phyloP scores from a whole-genome alignment of 2,888 invertebrate genomes.

The Caenorhabditis sp. region DNA sequence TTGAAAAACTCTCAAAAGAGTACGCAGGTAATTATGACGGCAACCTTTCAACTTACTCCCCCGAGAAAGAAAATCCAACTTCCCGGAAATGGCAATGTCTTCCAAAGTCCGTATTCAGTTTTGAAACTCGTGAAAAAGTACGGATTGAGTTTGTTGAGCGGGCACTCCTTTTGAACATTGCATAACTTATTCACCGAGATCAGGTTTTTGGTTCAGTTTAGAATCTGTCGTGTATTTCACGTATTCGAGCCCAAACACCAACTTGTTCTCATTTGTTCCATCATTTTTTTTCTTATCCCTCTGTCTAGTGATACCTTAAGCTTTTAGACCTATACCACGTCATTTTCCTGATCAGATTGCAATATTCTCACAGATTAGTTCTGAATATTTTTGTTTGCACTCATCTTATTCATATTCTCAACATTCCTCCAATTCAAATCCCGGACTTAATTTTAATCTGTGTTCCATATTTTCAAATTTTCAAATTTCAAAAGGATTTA shows the following conservation, averaged over 20 bases:
- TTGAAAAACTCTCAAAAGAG: constrained; percentile 54
- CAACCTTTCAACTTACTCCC: constrained; percentile 41
- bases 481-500: not conserved
- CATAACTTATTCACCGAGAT: constrained; percentile 45
- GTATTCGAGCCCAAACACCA: constrained; percentile 25
- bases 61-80: constrained; percentile 6
- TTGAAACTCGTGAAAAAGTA: constrained; percentile 19
- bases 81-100: constrained; percentile 39
- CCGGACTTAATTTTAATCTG: not conserved
- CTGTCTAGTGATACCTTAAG: not conserved
- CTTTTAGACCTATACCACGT: constrained; percentile 13
- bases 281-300: not conserved
- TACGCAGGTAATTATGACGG: constrained; percentile 49
- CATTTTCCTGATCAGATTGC: constrained; percentile 42
- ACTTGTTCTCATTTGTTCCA: not conserved
- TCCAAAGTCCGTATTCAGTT: constrained; percentile 1
- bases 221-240: constrained; percentile 17
- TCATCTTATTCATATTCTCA: constrained; percentile 24
- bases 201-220: constrained; percentile 17
- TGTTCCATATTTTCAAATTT: constrained; percentile 1
- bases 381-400: constrained; percentile 44
- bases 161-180: constrained; percentile 36
- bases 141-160: constrained; percentile 19
- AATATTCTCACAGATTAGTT: constrained; percentile 57
- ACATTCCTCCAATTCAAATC: constrained; percentile 3